Evolutionary conservation across 2,888 invertebrate species (phyloP), one percentile per base, ranked within the genome.

Genomic region (Drosophila tripunctata): DNA sequence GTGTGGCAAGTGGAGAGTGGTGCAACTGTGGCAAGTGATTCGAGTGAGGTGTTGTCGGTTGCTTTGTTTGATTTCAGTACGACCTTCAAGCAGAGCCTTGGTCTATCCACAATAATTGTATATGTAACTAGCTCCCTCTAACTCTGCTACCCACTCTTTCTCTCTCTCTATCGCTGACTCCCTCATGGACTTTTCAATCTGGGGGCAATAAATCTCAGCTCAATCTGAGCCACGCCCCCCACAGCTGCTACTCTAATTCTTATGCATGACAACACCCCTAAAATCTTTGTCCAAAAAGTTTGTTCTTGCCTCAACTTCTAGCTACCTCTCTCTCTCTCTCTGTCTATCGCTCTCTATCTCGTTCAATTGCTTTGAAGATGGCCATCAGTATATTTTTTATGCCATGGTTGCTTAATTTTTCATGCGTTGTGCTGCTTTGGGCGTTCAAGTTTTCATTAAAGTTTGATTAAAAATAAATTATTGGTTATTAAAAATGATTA

Each of bases 401-500:
- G 55, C 41, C 8, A 36, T 31, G 57, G 50, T 67, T 68, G 64
- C 65, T 78, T 67, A 71, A 79, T 81, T 84, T 81, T 56, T 79
- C 45, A 67, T 85, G 75, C 67, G 31, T 38, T 58, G 48, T 65
- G 41, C 45, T 66, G 48, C 65, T 44, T 43, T 66, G 50, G 62
- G 56, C 71, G 79, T 56, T 33, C 61, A 75, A 74, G 67, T 78
- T 86, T 80, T 76, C 78, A 85, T 85, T 83, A 88, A 87, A 81
- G 71, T 88, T 86, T 88, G 78, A 86, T 86, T 84, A 84, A 87
- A 88, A 86, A 75, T 84, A 84, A 88, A 88, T 86, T 84, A 88
- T 81, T 73, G 78, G 88, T 87, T 87, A 86, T 86, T 88, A 87
- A 88, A 87, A 87, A 78, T 85, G 85, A 83, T 87, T 87, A 87